Base-by-base conservation (phyloP, 23 tunicate species). In the Ciona savignyi region DNA sequence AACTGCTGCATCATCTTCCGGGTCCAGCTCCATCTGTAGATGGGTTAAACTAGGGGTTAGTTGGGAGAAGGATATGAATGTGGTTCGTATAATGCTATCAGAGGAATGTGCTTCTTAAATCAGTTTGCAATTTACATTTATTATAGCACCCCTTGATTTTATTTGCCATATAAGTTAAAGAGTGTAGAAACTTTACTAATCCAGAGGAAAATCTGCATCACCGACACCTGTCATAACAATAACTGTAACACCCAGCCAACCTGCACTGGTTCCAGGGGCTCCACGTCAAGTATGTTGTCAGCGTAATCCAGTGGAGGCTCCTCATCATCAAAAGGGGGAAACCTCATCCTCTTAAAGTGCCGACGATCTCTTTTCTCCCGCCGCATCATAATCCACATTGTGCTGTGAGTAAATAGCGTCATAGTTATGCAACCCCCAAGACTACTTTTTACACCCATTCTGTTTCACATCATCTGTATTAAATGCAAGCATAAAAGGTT, bases 351-450 rank as follows among this genome's bases (percentile, higher is more conserved):
- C 71, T 94, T 94, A 66, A 94, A 94, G 35, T 94, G 99, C 32
- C 99, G 95, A 69, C 99, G 95, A 83, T 94, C 99, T 15, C 99
- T 75, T 72, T 94, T 94, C 72, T 94, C 99, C 28, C 99, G 70
- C 23, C 99, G 60, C 99, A 94, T 94, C 99, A 94, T 94, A 33
- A 94, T 94, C 99, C 99, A 94, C 99, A 94, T 94, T 60, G 99
- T 82, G 32, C 97, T 91, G 60, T 1, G 27, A 69, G 4, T 11
- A 64, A 34, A 28, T 19, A 70, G 21, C 3, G 1, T 70, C n/a
- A n/a, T n/a, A n/a, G n/a, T n/a, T 21, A 51, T 19, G 19, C 62
- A 51, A 51, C 62, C 20, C 19, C 19, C 21, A 51, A 51, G 62
- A 51, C 21, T 19, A 51, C 21, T 19, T 19, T 21, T 51, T 51